Conservation (phyloP, 2,113 vertebrate genomes). For the Sakesphorus luctuosus region DNA sequence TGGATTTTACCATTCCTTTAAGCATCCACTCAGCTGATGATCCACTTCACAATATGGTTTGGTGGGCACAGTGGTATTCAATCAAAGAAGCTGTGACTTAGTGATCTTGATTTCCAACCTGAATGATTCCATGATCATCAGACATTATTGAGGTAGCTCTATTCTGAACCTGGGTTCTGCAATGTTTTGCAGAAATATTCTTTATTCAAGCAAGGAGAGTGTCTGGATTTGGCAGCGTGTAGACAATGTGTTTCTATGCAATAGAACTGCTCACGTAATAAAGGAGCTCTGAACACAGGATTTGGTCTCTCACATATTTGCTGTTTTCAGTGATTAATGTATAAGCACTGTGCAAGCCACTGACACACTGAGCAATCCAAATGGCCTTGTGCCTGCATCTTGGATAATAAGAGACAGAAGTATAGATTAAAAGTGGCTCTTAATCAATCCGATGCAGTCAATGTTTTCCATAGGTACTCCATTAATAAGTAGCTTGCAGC, state of each 20-base stretch:
- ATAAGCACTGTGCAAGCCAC: background rate
- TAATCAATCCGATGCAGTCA: background rate
- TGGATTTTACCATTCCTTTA: background rate
- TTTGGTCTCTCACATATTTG: background rate
- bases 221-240: background rate
- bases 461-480: background rate
- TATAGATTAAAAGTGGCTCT: background rate
- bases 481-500: background rate
- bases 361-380: background rate
- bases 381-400: background rate
- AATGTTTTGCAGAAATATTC: background rate
- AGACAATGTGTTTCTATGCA: background rate
- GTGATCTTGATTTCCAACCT: background rate
- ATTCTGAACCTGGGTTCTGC: background rate
- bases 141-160: background rate
- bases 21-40: background rate
- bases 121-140: background rate
- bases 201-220: background rate
- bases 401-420: background rate
- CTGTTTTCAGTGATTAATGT: background rate
- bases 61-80: background rate
- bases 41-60: background rate
- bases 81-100: background rate
- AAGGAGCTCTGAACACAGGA: background rate
- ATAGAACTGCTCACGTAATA: background rate